These are phyloP conservation scores for Diarsia mendica DNA, from an alignment of 2,888 invertebrate species.

Conservation along the genomic window DNA sequence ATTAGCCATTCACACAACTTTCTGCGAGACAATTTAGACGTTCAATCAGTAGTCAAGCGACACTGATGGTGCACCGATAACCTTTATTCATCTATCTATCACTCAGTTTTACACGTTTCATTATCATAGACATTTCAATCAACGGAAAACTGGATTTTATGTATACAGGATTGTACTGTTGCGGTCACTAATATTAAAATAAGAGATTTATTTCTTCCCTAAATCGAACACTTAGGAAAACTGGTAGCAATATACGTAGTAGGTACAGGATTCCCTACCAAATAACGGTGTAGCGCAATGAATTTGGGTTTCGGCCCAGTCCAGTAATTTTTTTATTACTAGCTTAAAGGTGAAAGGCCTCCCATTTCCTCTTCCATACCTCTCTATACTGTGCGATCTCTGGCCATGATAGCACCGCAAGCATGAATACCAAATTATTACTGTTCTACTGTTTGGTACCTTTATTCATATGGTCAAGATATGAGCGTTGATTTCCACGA, in stretches of 20 bases:
- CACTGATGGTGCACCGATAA: slow-evolving; percentile 44
- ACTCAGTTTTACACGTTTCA: slow-evolving; percentile 30
- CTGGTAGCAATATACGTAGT: background rate
- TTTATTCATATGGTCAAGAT: background rate
- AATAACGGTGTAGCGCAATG: background rate
- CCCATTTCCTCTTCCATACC: too few species aligned
- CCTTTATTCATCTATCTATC: slow-evolving; percentile 43
- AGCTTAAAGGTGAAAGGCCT: too few species aligned
- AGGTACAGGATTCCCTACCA: background rate
- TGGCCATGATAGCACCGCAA: too few species aligned
- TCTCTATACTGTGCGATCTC: too few species aligned
- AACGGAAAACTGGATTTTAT: slow-evolving; percentile 1
- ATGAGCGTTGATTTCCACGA: background rate
- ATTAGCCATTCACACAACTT: slow-evolving; percentile 23
- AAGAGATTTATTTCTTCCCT: background rate
- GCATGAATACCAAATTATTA: background rate
- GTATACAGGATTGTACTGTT: too few species aligned
- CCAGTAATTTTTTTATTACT: background rate
- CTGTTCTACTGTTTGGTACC: background rate
- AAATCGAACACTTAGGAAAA: background rate
- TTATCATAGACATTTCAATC: slow-evolving; percentile 33
- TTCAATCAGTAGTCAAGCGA: slow-evolving; percentile 13
- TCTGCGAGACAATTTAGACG: slow-evolving; percentile 25
- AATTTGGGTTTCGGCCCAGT: background rate
- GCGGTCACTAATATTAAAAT: background rate